Evolutionary conservation across 1,140 invertebrate genomes (phyloP), one percentile per base, ranked within the genome.

Genomic region (Lerema accius): DNA sequence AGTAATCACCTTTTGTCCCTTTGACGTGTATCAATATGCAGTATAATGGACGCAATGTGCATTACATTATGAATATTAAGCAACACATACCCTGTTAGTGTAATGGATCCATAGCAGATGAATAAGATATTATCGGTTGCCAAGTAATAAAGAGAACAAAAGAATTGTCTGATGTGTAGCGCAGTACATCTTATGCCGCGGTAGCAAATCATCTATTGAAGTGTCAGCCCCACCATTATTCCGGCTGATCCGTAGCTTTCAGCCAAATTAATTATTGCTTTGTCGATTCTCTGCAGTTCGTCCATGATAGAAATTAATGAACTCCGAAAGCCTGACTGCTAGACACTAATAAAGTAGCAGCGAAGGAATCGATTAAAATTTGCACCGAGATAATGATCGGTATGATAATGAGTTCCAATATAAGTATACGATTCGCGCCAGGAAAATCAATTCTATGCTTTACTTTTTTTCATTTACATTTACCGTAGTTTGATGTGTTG

Each of bases 261-360:
- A 76, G 68, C 68, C 72, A 70, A 78, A 81, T 81, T 83, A 83
- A 83, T 81, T 73, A 70, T 65, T 63, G 69, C 72, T 74, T 74
- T 66, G 71, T 73, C 59, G 50, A 65, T 55, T 56, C 65, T 63
- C 56, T 35, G 51, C 63, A 67, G 59, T 63, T 63, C 65, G 61
- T 51, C 43, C 56, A 64, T 55, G 55, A 58, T 67, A 61, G 70
- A 69, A 69, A 74, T 74, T 74, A 74, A 71, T 74, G 65, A 74
- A 74, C 64, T 78, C 67, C 56, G 62, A 63, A 74, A 39, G 60
- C 67, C 60, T 59, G 59, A 65, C 61, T 66, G 58, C 55, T 64
- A 51, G 53, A 55, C 42, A 55, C 49, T 14, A 58, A 46, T 58
- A 58, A 58, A 58, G 28, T 58, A 43, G 23, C 26, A 55, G 37